These are phyloP conservation scores for Alaudala cheleensis DNA, from an alignment of 2,113 vertebrate species.

Conservation along the genomic window DNA sequence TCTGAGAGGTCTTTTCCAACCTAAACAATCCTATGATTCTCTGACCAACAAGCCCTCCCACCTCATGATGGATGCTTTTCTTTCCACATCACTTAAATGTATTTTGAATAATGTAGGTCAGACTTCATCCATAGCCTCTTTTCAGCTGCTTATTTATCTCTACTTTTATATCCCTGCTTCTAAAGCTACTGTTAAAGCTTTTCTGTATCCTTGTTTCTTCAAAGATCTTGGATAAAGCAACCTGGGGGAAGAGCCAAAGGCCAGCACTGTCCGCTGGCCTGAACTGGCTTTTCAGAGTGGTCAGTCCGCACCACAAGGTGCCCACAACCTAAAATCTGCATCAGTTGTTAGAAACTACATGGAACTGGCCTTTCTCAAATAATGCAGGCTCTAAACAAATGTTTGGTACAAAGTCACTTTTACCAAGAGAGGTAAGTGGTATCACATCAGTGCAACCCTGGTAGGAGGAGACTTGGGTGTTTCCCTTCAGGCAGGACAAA, in stretches of 20 bases:
- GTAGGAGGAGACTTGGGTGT: neutral
- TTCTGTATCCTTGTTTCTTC: neutral
- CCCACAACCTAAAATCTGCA: neutral
- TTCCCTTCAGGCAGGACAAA: neutral
- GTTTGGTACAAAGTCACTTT: neutral
- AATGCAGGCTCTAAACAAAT: neutral
- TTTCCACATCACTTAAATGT: neutral
- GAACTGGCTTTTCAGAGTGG: neutral
- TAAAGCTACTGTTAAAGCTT: neutral
- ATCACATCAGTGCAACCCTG: neutral
- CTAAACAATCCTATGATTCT: neutral
- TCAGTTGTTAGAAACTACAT: neutral
- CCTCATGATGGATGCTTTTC: neutral
- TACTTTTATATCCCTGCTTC: neutral
- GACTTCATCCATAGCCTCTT: neutral
- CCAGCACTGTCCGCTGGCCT: neutral
- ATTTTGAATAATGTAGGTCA: neutral
- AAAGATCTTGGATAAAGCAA: neutral
- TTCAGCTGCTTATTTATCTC: neutral
- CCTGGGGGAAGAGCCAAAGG: neutral
- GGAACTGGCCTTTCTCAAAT: neutral
- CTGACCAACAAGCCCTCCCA: neutral
- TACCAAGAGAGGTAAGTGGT: neutral
- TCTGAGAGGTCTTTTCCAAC: neutral
- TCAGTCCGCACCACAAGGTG: neutral